Evolutionary conservation across 2,888 invertebrate species (phyloP).

Genomic region (Apamea epomidion): DNA sequence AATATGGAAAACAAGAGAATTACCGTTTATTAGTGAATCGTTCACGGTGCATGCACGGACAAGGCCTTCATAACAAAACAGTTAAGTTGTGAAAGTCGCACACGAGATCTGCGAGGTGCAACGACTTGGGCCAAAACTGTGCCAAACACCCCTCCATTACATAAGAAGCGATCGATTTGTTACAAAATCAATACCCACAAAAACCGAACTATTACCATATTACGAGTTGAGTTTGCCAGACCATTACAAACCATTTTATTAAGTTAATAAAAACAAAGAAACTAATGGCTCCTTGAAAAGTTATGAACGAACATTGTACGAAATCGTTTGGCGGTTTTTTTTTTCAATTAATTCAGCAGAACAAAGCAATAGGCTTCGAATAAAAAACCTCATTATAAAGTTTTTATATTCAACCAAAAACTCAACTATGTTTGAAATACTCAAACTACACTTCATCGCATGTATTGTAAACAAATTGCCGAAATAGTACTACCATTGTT

Average conservation of each 20-base stretch:
- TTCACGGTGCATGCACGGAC: constrained; percentile 70
- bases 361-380: constrained; percentile 6
- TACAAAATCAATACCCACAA: constrained; percentile 55
- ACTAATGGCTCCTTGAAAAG: background rate
- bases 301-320: background rate
- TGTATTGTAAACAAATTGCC: constrained; percentile 2
- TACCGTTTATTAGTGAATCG: constrained; percentile 68
- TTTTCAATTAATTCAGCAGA: constrained; percentile 7
- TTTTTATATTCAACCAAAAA: constrained; percentile 14
- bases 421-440: background rate
- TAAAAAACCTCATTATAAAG: background rate
- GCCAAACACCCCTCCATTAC: constrained; percentile 71
- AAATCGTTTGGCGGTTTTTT: background rate
- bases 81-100: constrained; percentile 78
- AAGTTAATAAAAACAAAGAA: constrained; percentile 11
- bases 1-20: constrained; percentile 58
- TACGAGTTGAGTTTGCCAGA: constrained; percentile 21
- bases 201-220: constrained; percentile 38
- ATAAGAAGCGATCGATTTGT: constrained; percentile 68
- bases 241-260: constrained; percentile 6
- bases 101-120: constrained; percentile 72
- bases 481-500: constrained; percentile 19
- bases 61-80: constrained; percentile 75
- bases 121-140: constrained; percentile 73
- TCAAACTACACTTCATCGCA: background rate